Conservation (phyloP, 2,797 vertebrate species). For the Anas flavirostris region DNA sequence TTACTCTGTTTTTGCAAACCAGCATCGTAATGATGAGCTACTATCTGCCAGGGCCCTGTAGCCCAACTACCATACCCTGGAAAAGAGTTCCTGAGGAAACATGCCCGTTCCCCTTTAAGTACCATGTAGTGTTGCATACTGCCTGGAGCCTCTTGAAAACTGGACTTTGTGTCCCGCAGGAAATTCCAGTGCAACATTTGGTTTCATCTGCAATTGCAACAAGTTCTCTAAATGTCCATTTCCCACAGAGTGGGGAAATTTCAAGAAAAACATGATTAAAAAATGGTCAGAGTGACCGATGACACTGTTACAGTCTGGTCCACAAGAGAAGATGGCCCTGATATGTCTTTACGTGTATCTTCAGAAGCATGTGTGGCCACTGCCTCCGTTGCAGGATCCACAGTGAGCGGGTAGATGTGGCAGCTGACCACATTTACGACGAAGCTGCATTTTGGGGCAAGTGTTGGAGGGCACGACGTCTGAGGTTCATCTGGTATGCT, state of each 20-base stretch:
- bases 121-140: not conserved
- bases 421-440: not conserved
- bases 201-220: not conserved
- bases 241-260: not conserved
- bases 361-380: not conserved
- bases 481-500: constrained; percentile 34
- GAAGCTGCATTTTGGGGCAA: not conserved
- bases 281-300: not conserved
- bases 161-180: not conserved
- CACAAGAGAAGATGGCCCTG: not conserved
- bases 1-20: not conserved
- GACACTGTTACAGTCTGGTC: not conserved
- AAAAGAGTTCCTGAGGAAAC: not conserved
- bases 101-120: not conserved
- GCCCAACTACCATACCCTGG: not conserved
- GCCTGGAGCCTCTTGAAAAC: not conserved
- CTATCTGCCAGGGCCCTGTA: not conserved
- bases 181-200: not conserved
- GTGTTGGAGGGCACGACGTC: not conserved
- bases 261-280: not conserved
- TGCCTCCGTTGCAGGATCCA: not conserved
- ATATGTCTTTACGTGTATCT: not conserved
- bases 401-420: not conserved
- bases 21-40: not conserved
- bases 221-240: not conserved